Conservation (phyloP, 2,797 vertebrate species). For the Mormyrus proboscirostris region DNA sequence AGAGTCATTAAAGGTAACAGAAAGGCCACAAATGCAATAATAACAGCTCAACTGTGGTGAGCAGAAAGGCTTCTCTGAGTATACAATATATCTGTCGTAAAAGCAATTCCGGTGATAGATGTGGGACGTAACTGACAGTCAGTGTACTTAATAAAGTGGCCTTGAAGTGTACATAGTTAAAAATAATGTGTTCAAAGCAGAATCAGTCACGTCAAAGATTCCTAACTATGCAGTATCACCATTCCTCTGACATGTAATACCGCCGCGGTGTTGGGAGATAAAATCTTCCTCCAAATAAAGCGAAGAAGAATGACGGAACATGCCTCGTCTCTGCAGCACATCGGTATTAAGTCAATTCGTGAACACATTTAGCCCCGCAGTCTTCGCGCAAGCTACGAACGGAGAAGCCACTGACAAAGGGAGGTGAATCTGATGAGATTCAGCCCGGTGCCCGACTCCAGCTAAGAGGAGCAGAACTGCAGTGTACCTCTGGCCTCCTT, state of each 20-base stretch:
- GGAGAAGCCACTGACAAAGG: neutral
- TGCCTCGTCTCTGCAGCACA: neutral
- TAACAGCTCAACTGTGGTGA: neutral
- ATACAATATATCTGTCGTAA: neutral
- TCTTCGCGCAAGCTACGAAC: neutral
- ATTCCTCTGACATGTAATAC: neutral
- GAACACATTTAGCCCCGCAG: neutral
- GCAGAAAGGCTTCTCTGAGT: neutral
- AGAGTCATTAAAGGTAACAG: neutral
- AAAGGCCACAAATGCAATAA: neutral
- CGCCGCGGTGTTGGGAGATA: neutral
- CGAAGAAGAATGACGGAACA: neutral
- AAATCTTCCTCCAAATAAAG: neutral
- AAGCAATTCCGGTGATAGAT: neutral
- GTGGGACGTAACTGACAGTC: neutral
- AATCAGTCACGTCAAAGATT: neutral
- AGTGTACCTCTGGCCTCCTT: neutral
- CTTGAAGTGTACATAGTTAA: neutral
- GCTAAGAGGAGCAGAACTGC: neutral
- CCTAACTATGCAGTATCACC: neutral
- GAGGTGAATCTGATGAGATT: neutral
- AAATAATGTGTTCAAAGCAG: neutral
- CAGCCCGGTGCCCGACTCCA: neutral
- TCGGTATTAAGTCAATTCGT: neutral
- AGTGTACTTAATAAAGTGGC: neutral